A percentile compares a stretch with the other conserved stretches of the same genome.
Conservation (phyloP, 2,888 invertebrate genomes). For the Brenthis hecate region DNA sequence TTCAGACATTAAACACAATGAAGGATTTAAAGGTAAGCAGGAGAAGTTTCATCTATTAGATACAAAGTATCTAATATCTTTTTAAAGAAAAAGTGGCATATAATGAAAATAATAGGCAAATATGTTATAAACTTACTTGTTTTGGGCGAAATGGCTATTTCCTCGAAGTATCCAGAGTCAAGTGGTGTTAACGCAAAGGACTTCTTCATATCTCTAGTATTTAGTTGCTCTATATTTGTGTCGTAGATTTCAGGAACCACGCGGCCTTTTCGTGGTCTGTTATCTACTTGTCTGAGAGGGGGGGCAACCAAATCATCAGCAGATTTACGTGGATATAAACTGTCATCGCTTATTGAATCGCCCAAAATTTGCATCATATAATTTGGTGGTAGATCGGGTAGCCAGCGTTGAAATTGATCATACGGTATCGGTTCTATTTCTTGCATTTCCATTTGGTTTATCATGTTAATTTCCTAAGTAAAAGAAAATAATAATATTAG, state of each 20-base stretch:
- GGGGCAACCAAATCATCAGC: not conserved
- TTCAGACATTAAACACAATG: too few species aligned
- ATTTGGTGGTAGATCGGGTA: slow-evolving; percentile 14
- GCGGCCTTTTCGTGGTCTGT: not conserved
- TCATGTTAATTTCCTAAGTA: slow-evolving; percentile 30
- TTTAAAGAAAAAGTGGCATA: too few species aligned
- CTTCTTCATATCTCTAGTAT: not conserved
- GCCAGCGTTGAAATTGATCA: slow-evolving; percentile 22
- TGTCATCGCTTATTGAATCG: not conserved
- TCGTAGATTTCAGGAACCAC: not conserved
- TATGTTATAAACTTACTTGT: slow-evolving; percentile 15
- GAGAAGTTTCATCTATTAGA: too few species aligned
- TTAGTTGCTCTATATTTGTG: not conserved
- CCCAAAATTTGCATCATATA: slow-evolving; percentile 11
- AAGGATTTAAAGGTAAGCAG: too few species aligned
- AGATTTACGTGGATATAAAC: not conserved
- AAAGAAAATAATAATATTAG: not conserved
- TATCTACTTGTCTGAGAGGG: not conserved
- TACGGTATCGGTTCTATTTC: slow-evolving; percentile 12
- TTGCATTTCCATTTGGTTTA: slow-evolving; percentile 26
- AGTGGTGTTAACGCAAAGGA: slow-evolving; percentile 32
- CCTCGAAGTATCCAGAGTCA: slow-evolving; percentile 26
- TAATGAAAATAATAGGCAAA: not conserved
- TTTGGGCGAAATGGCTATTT: not conserved
- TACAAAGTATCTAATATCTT: too few species aligned